Conservation (phyloP, 2,113 vertebrate genomes). For the Prochilodus magdalenae region DNA sequence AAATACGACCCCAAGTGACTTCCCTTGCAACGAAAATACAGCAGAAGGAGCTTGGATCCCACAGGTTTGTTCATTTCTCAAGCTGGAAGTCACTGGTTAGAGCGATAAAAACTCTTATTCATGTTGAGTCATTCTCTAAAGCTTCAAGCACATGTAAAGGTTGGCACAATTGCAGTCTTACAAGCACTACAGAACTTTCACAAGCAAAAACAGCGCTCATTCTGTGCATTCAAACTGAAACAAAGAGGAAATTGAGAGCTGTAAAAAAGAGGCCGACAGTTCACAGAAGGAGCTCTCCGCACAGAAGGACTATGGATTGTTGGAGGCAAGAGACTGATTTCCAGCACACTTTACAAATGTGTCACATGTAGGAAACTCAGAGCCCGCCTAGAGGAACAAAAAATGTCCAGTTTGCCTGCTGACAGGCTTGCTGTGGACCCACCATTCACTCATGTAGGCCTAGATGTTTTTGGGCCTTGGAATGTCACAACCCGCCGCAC, state of each 20-base stretch:
- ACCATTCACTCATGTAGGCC: conserved; percentile 19
- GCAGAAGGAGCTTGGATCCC: not conserved
- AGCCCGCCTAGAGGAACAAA: too few relatives aligned
- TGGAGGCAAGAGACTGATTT: not conserved
- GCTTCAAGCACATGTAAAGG: conserved; percentile 17
- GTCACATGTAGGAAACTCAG: too few relatives aligned
- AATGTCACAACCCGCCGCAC: not conserved
- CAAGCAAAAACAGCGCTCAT: conserved; percentile 37
- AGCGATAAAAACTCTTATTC: conserved; percentile 1
- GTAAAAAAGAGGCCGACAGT: not conserved
- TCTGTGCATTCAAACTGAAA: conserved; percentile 2
- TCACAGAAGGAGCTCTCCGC: not conserved
- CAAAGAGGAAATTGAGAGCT: conserved; percentile 14
- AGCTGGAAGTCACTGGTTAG: conserved; percentile 14
- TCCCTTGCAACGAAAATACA: not conserved
- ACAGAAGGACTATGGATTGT: too few relatives aligned
- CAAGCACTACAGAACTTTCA: not conserved
- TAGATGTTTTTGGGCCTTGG: not conserved
- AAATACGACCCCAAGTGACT: conserved; percentile 2
- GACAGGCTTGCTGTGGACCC: conserved; percentile 7
- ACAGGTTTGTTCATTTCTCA: conserved; percentile 7
- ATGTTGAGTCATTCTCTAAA: conserved; percentile 15
- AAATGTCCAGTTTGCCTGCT: too few relatives aligned
- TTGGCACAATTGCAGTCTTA: conserved; percentile 32
- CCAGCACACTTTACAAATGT: conserved; percentile 1